These are phyloP conservation scores for Balearica regulorum DNA, from an alignment of 2,797 vertebrate genomes.

Conservation along the genomic window DNA sequence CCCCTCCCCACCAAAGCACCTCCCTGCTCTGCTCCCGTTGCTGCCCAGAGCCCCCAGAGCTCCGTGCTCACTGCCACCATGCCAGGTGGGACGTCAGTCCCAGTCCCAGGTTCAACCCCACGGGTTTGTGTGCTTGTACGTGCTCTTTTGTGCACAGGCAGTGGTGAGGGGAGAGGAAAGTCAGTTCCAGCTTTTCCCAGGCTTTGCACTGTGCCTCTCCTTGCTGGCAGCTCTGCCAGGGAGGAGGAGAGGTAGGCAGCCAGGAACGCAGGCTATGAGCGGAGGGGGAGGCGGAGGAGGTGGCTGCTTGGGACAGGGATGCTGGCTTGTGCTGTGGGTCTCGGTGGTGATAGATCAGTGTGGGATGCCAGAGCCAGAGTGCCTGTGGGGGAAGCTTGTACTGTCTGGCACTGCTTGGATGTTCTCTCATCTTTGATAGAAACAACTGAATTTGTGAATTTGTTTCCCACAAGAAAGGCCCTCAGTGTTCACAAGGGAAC, in stretches of 20 bases:
- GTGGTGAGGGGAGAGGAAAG: neutral
- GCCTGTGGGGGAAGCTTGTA: constrained; percentile 59
- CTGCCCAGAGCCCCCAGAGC: neutral
- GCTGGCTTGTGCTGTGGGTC: constrained; percentile 30
- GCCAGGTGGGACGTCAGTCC: neutral
- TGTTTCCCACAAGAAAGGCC: constrained; percentile 61
- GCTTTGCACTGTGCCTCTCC: neutral
- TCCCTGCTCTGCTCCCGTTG: neutral
- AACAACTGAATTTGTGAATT: constrained; percentile 51
- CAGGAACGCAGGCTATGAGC: constrained; percentile 44
- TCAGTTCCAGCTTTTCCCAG: constrained; percentile 7
- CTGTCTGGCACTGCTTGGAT: constrained; percentile 50
- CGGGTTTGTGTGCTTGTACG: neutral
- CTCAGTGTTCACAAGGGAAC: constrained; percentile 54
- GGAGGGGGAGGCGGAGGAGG: constrained; percentile 36
- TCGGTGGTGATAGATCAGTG: constrained; percentile 11
- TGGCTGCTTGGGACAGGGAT: neutral
- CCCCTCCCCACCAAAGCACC: neutral
- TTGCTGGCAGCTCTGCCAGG: neutral
- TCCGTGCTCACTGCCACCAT: rapidly evolving
- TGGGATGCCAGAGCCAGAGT: constrained; percentile 34
- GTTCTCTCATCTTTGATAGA: constrained; percentile 62
- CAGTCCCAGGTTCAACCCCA: neutral
- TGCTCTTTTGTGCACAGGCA: neutral
- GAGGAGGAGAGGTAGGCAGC: constrained; percentile 44